Percentiles rank a stretch among this genome's conserved stretches.
Conservation (phyloP, 2,113 vertebrate genomes). For the Bos indicus region DNA sequence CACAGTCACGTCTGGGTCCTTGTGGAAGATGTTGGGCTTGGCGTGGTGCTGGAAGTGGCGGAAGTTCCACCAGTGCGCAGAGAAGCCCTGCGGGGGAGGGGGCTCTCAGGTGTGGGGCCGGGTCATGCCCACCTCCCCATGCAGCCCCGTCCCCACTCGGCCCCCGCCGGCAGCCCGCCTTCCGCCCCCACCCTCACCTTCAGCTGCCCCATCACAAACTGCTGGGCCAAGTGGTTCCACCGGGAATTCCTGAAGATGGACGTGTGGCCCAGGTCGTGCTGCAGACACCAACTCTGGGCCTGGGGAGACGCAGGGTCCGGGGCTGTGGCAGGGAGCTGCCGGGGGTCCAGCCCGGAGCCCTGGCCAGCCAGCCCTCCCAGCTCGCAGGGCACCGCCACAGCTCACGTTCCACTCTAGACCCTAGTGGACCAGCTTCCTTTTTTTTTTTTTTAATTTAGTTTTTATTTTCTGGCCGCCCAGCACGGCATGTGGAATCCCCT, state of each 20-base stretch:
- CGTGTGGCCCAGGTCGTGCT: constrained; percentile 81
- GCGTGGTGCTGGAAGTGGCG: constrained; percentile 97
- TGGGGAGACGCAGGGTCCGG: not conserved
- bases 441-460: not conserved
- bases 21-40: constrained; percentile 93
- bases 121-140: fast-evolving
- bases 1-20: constrained; percentile 96
- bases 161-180: not conserved
- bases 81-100: constrained; percentile 52
- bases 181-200: constrained; percentile 67
- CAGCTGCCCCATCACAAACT: constrained; percentile 80
- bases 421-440: not conserved
- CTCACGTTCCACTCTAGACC: not conserved
- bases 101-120: not conserved
- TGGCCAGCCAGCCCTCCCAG: not conserved
- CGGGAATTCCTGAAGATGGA: constrained; percentile 76
- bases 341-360: not conserved
- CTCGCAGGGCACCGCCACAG: not conserved
- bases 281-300: constrained; percentile 78
- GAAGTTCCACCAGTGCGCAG: constrained; percentile 87
- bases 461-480: not conserved
- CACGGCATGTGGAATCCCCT: not conserved
- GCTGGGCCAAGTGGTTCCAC: constrained; percentile 79
- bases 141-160: not conserved
- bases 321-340: not conserved